phyloP scores from a whole-genome alignment of 2,888 invertebrate species.

The Gasteruption jaculator region DNA sequence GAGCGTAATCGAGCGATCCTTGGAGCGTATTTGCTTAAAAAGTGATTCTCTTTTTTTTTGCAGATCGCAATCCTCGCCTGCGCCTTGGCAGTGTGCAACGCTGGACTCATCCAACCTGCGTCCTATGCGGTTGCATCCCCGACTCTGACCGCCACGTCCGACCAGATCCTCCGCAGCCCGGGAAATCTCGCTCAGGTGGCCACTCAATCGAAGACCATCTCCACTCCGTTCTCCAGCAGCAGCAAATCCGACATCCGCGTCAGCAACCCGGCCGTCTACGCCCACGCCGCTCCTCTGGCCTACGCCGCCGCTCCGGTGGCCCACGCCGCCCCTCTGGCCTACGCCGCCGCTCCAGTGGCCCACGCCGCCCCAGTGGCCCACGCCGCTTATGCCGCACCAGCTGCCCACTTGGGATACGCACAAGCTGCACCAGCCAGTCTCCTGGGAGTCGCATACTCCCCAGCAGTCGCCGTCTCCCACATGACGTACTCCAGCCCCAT shows the following conservation, averaged over 20 bases:
- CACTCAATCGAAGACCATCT: slow-evolving; percentile 66
- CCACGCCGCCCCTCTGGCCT: slow-evolving; percentile 22
- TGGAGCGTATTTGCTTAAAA: too few species aligned
- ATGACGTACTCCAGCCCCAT: slow-evolving; percentile 40
- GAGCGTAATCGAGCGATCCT: too few species aligned
- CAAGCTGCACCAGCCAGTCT: slow-evolving; percentile 22
- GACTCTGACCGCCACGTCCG: slow-evolving; percentile 41
- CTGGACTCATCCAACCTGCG: slow-evolving; percentile 33
- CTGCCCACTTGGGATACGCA: too few species aligned
- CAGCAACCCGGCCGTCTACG: slow-evolving; percentile 52
- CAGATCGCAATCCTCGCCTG: slow-evolving; percentile 38
- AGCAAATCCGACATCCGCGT: slow-evolving; percentile 69
- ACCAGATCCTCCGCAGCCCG: slow-evolving; percentile 53
- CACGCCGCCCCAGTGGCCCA: slow-evolving; percentile 24
- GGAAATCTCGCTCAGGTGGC: slow-evolving; percentile 65
- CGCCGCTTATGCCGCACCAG: slow-evolving; percentile 24
- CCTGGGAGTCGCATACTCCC: slow-evolving; percentile 41
- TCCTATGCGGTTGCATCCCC: slow-evolving; percentile 27
- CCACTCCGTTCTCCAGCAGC: slow-evolving; percentile 70
- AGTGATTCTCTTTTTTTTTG: slow-evolving; percentile 4
- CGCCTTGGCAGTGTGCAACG: slow-evolving; percentile 38
- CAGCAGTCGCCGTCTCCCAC: slow-evolving; percentile 41
- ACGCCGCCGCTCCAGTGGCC: slow-evolving; percentile 16
- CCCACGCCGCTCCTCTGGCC: slow-evolving; percentile 31
- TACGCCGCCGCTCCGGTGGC: slow-evolving; percentile 29